These are phyloP conservation scores for Bombyx huttoni DNA, from an alignment of 2,888 invertebrate species.

Conservation along the genomic window DNA sequence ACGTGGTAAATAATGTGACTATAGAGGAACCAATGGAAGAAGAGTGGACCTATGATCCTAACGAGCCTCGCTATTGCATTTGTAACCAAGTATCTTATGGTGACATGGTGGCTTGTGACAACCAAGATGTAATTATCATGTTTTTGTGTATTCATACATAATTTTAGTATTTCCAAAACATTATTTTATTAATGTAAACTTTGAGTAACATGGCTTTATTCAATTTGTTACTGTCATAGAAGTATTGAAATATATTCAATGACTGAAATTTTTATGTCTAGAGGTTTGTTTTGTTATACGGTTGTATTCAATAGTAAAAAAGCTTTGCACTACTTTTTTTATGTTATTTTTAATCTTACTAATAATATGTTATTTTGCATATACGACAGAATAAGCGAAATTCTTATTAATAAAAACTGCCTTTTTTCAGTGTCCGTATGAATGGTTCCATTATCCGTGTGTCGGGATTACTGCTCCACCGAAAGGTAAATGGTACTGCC, in stretches of 20 bases:
- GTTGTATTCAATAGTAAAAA: no score
- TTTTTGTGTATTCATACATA: not conserved
- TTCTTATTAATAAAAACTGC: not conserved
- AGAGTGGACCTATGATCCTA: slow-evolving; percentile 95
- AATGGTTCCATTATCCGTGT: slow-evolving; percentile 99
- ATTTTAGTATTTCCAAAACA: not conserved
- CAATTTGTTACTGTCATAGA: no score
- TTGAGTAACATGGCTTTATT: no score
- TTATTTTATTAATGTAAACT: no score
- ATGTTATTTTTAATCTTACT: no score
- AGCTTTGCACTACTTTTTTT: no score
- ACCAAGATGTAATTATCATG: slow-evolving; percentile 81
- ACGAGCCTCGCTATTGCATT: slow-evolving; percentile 94
- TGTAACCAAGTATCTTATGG: slow-evolving; percentile 98
- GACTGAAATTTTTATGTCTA: no score
- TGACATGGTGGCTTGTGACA: slow-evolving; percentile 99
- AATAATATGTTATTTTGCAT: no score
- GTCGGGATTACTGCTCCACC: slow-evolving; percentile 97
- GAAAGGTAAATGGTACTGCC: slow-evolving; percentile 99
- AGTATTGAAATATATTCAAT: no score
- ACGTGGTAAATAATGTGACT: slow-evolving; percentile 64
- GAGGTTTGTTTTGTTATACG: no score
- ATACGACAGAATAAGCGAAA: no score
- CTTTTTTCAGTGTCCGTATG: slow-evolving; percentile 87
- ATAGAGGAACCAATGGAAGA: slow-evolving; percentile 73